These are phyloP conservation scores for Cataglyphis livida DNA, from an alignment of 2,888 invertebrate genomes.

Conservation along the genomic window DNA sequence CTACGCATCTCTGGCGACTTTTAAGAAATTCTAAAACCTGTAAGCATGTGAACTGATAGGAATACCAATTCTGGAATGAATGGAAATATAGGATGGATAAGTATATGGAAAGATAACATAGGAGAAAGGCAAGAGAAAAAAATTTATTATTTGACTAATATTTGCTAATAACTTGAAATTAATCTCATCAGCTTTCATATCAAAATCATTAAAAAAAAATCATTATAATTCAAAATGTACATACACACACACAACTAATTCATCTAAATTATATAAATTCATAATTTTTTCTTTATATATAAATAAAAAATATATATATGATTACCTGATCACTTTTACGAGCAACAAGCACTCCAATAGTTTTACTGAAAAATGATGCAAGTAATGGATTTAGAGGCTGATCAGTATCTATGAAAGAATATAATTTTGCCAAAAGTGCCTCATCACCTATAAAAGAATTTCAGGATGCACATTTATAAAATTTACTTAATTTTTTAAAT, in stretches of 20 bases:
- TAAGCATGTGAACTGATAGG: constrained; percentile 96
- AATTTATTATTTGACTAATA: constrained; percentile 41
- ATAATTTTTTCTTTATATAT: not conserved
- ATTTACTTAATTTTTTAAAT: not conserved
- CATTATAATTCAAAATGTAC: not conserved
- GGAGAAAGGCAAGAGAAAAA: constrained; percentile 44
- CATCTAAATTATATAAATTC: not conserved
- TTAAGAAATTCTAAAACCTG: constrained; percentile 97
- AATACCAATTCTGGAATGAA: constrained; percentile 92
- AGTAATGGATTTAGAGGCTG: constrained; percentile 96
- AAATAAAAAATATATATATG: constrained; percentile 59
- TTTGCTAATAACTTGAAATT: not conserved
- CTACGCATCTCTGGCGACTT: constrained; percentile 94
- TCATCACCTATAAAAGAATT: constrained; percentile 87
- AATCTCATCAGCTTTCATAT: not conserved
- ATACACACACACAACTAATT: not conserved
- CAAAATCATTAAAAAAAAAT: not conserved
- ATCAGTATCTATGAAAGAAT: constrained; percentile 94
- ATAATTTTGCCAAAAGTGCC: constrained; percentile 93
- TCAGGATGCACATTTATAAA: not conserved
- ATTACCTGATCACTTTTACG: constrained; percentile 94
- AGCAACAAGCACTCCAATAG: constrained; percentile 95
- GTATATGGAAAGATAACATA: constrained; percentile 37
- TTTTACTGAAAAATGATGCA: constrained; percentile 98
- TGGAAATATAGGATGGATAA: constrained; percentile 64